Evolutionary conservation across 1,140 invertebrate species (phyloP), one percentile per base, ranked within the genome.

Genomic region (Penaeus vannamei): DNA sequence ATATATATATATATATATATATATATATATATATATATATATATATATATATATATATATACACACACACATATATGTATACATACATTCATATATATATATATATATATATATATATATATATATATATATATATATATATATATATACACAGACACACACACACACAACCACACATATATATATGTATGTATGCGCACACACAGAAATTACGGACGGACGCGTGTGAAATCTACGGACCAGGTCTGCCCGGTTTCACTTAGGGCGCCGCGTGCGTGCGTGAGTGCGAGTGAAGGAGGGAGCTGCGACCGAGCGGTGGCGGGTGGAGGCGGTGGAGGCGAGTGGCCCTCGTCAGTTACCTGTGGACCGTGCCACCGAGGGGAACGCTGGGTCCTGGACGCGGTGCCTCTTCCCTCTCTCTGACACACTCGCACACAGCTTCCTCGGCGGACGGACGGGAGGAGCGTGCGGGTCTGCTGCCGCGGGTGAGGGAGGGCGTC

Each of bases 1-100:
- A 76, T 32, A 29, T 76, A 32, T 20, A 76, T 19, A 32, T 20
- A 69, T 69, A 69, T 14, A 12, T 69, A 69, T 69, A 23, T 69
- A 69, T 69, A 72, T 26, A 72, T 72, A n/a, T 72, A 72, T 72
- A 72, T 72, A 72, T 72, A 72, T 72, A 72, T 72, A 72, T n/a
- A n/a, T 72, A 72, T 19, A 72, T 26, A n/a, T 26, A n/a, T 72
- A n/a, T 72, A 72, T 72, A 69, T 69, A 32, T 14, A 69, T 69
- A 23, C 23, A 69, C 23, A 23, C 23, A 69, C 12, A 32, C 4
- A 32, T 69, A 29, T 69, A 8, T 69, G 8, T 69, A 8, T 69
- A 23, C 19, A 72, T 72, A 72, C n/a, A 72, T 72, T n/a, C 20
- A 72, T 72, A n/a, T 72, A 72, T 72, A 26, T 72, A 72, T n/a